Base-by-base conservation (phyloP, 2,113 vertebrate species). In the Gavialis gangeticus region DNA sequence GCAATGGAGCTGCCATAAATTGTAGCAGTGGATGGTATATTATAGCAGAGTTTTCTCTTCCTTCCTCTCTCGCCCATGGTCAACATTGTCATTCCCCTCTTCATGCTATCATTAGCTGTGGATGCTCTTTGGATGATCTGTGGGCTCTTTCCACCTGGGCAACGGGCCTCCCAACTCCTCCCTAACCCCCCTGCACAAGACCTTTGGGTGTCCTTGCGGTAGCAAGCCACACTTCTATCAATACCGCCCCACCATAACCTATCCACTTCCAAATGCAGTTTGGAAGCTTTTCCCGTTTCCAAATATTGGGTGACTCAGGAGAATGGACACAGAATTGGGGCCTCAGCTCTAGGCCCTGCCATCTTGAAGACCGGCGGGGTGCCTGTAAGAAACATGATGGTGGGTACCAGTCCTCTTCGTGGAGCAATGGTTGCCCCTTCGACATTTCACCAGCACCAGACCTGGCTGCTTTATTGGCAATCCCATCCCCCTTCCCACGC, bases 21-120 rank as follows among this genome's bases (percentile, higher is more conserved):
- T 1, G 15, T 5, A 5, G 0, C 69, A 2, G 0, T 19, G 18
- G 10, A 3, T 64, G 1, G 17, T 46, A 46, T 46, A 46, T 24
- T 12, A 37, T 59, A 69, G 25, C 75, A 56, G 57, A 5, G 4
- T 6, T 67, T 34, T 34, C 37, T 46, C 3, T 0, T 0, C 13
- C 54, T 77, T 62, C 27, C 64, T 17, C 2, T 0, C 54, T 22
- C 37, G 2, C 1, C 0, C 67, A 12, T 12, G 55, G 67, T 46
- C 81, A 25, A 1, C 69, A 27, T 84, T 19, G n/a, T 69, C 34
- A 34, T 69, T 69, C 18, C 12, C 18, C 30, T 10, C 21, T 24
- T 66, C 18, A 11, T 21, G 34, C 30, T 34, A 34, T 69, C 18
- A 11, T 67, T 17, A 67, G 28, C 64, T 67, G 28, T 19, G 64